Percentiles rank a stretch among this genome's conserved stretches.
Conservation (phyloP, 2,113 vertebrate genomes). For the Alexandromys fortis region DNA sequence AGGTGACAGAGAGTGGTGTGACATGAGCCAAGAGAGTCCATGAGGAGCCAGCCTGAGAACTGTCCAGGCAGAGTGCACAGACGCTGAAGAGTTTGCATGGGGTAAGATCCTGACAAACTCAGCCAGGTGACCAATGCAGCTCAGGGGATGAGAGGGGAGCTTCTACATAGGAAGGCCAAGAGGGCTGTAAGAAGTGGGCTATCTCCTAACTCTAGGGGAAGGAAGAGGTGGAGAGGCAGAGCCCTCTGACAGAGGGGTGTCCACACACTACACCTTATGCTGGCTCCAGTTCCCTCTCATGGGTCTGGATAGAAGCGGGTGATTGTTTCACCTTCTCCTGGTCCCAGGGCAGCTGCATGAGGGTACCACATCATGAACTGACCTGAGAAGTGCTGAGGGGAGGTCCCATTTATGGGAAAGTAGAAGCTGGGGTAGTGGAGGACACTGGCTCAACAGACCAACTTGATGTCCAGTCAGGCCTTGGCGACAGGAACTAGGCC, state of each 20-base stretch:
- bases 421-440: neutral
- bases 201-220: neutral
- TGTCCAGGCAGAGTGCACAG: neutral
- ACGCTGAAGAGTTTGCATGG: too few relatives aligned
- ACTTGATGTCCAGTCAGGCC: neutral
- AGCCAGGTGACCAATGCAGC: neutral
- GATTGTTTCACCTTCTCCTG: neutral
- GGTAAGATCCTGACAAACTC: neutral
- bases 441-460: constrained; percentile 46
- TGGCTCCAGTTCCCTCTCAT: neutral
- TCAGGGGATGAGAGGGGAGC: neutral
- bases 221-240: neutral
- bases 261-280: too few relatives aligned
- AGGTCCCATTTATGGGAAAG: neutral
- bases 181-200: too few relatives aligned
- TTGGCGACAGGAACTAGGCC: neutral
- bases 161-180: neutral
- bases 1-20: neutral
- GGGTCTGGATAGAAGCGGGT: neutral
- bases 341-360: neutral
- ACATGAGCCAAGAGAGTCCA: neutral
- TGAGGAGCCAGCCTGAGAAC: neutral
- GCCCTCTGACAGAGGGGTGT: neutral
- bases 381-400: constrained; percentile 50
- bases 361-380: neutral